Evolutionary conservation across 2,888 invertebrate species (phyloP), one percentile per base, ranked within the genome.

Genomic region (Mactromeris polynyma): DNA sequence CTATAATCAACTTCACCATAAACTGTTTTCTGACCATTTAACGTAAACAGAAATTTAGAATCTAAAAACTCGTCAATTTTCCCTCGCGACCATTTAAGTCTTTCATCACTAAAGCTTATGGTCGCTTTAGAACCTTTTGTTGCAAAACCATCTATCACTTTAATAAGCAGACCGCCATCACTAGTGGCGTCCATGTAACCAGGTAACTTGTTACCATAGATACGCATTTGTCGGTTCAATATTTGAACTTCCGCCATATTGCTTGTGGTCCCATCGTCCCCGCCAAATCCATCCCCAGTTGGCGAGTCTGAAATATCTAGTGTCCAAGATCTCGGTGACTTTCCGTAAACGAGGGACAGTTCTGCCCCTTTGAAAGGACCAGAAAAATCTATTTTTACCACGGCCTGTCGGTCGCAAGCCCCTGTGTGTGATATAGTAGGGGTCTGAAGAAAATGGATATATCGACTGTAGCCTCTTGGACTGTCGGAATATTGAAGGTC

Each of bases 181-280:
- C 95, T 94, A 0, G 95, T 93, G 6, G 95, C 95, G 85, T 96
- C 96, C 93, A 95, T 93, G 87, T 95, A 95, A 17, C 96, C 96
- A 2, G 95, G 95, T 19, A 96, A 87, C 40, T 90, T 93, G 92
- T 96, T 96, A n/a, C 95, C 95, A 91, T 96, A 96, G 86, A 96
- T 94, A 73, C 96, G 94, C 87, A 96, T 88, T 91, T 96, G 96
- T 14, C 95, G 88, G 91, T 96, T 96, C 83, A 95, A 94, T 36
- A 96, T 94, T 79, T 96, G 96, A n/a, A 94, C 92, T 87, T 96
- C 96, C 17, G 96, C 96, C 94, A 94, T 96, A 91, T 96, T 95
- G 84, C 94, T 94, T 2, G 94, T 96, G 11, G 95, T 94, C 0
- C 94, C 94, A 85, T 94, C 94, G 86, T 95, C 95, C 0, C 95